A percentile compares a stretch with the other conserved stretches of the same genome.
Evolutionary conservation across 2,797 vertebrate species (phyloP).

Genomic region (Acipenser transmontanus): DNA sequence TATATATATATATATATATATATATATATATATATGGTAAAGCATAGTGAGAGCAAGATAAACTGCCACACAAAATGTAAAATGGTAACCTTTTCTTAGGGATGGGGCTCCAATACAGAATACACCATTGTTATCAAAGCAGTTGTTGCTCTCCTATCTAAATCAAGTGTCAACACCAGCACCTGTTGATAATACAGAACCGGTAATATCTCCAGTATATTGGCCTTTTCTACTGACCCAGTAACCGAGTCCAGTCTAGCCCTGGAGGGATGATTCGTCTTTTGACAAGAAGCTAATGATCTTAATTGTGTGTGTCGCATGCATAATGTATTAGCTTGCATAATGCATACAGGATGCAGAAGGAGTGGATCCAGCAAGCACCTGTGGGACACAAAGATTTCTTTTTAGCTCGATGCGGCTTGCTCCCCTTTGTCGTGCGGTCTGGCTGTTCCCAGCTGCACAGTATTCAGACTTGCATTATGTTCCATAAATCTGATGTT

Average conservation of each 20-base stretch:
- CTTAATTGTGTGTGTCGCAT: slow-evolving; percentile 69
- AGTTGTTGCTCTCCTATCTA: not conserved
- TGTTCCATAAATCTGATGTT: not conserved
- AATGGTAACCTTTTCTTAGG: not conserved
- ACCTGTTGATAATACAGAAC: not conserved
- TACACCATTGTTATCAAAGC: not conserved
- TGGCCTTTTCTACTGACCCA: not conserved
- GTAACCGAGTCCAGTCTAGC: not conserved
- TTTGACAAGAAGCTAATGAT: slow-evolving; percentile 73
- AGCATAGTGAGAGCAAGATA: too few relatives aligned
- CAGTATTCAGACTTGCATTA: not conserved
- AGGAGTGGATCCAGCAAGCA: slow-evolving; percentile 67
- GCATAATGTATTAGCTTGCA: slow-evolving; percentile 74
- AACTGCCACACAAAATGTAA: too few relatives aligned
- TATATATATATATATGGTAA: too few relatives aligned
- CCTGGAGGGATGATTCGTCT: slow-evolving; percentile 33
- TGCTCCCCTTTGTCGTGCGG: slow-evolving; percentile 19
- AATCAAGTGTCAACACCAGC: not conserved
- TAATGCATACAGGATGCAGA: slow-evolving; percentile 65
- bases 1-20: too few relatives aligned
- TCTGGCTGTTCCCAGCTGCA: slow-evolving; percentile 32
- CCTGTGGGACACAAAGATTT: slow-evolving; percentile 80
- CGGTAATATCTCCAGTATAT: not conserved
- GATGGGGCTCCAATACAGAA: not conserved
- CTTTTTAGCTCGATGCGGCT: slow-evolving; percentile 43